These are phyloP conservation scores for Ephestia elutella DNA, from an alignment of 1,140 invertebrate species.

Conservation along the genomic window DNA sequence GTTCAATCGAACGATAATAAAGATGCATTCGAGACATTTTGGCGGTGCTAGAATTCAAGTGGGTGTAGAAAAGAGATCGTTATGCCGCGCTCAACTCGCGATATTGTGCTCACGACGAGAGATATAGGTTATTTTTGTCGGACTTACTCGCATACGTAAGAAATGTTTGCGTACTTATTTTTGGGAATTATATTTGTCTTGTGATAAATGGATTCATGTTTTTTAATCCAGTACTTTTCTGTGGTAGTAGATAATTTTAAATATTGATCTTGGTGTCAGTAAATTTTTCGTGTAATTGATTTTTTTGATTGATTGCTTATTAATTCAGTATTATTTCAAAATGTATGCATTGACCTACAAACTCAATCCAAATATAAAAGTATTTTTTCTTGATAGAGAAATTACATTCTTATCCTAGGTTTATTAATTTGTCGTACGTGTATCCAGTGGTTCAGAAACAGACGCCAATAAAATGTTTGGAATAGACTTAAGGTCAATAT, in stretches of 20 bases:
- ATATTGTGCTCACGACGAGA: constrained; percentile 43
- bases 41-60: constrained; percentile 32
- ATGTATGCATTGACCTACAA: too few species aligned
- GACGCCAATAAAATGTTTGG: constrained; percentile 17
- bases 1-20: constrained; percentile 11
- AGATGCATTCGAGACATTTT: constrained; percentile 27
- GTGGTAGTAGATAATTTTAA: not conserved
- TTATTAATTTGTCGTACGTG: not conserved
- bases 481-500: constrained; percentile 32
- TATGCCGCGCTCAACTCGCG: constrained; percentile 31
- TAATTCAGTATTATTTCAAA: too few species aligned
- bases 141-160: constrained; percentile 33
- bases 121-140: constrained; percentile 38
- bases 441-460: not conserved
- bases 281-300: too few species aligned
- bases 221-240: not conserved
- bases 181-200: constrained; percentile 21
- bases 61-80: constrained; percentile 44
- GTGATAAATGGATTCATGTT: not conserved
- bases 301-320: too few species aligned
- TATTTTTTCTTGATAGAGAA: not conserved
- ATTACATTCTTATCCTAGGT: not conserved
- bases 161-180: constrained; percentile 41
- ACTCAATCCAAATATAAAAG: too few species aligned
- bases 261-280: too few species aligned